Conservation (phyloP, 2,113 vertebrate genomes). For the Hippocampus mohnikei region DNA sequence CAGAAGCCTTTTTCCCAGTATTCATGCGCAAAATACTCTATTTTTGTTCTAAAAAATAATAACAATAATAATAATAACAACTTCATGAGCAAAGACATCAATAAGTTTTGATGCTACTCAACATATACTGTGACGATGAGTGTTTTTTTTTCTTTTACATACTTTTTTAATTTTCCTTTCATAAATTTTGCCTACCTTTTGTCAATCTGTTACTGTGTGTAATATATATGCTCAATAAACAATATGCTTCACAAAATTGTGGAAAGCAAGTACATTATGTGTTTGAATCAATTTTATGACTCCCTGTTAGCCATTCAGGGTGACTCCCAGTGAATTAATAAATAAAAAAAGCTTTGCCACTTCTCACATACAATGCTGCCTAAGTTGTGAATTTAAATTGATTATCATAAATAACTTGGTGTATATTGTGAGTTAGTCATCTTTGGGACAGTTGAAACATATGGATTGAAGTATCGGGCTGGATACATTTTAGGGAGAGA, state of each 20-base stretch:
- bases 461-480: conserved; percentile 39
- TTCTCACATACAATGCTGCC: conserved; percentile 38
- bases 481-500: conserved; percentile 35
- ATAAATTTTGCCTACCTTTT: too few species aligned
- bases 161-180: too few species aligned
- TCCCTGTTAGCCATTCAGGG: conserved; percentile 13
- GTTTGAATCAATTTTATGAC: conserved; percentile 23
- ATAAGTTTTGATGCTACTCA: not conserved
- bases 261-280: not conserved
- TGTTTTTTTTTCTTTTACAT: too few species aligned
- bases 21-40: conserved; percentile 16
- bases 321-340: conserved; percentile 24
- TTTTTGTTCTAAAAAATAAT: conserved; percentile 17
- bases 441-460: conserved; percentile 50
- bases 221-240: too few species aligned
- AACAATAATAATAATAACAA: conserved; percentile 22
- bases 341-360: conserved; percentile 25
- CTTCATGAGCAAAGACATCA: conserved; percentile 12
- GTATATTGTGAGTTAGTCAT: conserved; percentile 63
- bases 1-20: conserved; percentile 8
- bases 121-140: too few species aligned
- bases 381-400: conserved; percentile 50
- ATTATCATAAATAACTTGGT: conserved; percentile 63
- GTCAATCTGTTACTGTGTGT: too few species aligned
- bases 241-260: not conserved